phyloP scores from a whole-genome alignment of 2,113 vertebrate genomes.

The Sakesphorus luctuosus region DNA sequence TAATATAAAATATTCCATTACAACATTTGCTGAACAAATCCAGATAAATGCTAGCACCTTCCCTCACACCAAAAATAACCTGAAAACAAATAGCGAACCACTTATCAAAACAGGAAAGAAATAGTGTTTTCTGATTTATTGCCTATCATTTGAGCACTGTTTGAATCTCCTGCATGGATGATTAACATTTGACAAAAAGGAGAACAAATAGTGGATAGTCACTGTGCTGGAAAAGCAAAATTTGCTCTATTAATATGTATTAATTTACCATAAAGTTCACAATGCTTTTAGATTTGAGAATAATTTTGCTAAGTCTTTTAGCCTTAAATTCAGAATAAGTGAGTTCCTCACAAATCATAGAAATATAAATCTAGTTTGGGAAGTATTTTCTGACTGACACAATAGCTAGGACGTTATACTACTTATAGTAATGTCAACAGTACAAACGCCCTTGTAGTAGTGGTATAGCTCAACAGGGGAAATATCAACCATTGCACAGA shows the following conservation, averaged over 20 bases:
- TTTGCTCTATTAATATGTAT: not conserved
- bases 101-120: constrained; percentile 4
- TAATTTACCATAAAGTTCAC: not conserved
- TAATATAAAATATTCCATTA: not conserved
- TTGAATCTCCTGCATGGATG: not conserved
- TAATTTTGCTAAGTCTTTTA: not conserved
- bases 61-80: not conserved
- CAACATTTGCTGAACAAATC: constrained; percentile 4
- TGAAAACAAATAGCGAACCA: constrained; percentile 1
- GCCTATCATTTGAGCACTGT: not conserved
- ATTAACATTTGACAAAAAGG: not conserved
- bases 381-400: not conserved
- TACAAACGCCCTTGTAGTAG: not conserved
- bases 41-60: not conserved
- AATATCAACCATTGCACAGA: not conserved
- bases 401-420: not conserved
- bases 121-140: not conserved
- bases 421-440: not conserved
- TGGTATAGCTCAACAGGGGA: not conserved
- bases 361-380: not conserved
- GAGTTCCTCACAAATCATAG: not conserved
- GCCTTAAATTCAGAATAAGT: not conserved
- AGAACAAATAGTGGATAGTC: not conserved
- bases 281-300: not conserved
- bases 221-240: not conserved